Conservation (phyloP, 2,797 vertebrate genomes). For the Lophotriccus pileatus region DNA sequence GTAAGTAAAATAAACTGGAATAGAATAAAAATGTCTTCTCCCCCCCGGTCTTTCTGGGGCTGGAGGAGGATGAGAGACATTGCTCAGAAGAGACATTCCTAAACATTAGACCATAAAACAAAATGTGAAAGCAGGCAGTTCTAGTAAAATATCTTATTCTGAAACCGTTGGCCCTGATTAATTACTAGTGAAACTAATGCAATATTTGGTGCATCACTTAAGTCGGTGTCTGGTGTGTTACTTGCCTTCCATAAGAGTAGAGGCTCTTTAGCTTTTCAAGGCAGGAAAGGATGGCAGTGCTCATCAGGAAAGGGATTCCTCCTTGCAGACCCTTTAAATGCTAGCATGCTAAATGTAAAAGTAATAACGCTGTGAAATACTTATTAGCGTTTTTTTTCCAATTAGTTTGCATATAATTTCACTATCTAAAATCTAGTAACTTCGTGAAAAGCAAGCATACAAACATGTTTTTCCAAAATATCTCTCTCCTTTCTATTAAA, state of each 20-base stretch:
- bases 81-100: background rate
- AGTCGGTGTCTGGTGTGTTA: background rate
- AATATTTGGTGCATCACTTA: background rate
- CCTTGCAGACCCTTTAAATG: background rate
- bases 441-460: background rate
- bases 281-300: background rate
- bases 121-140: background rate
- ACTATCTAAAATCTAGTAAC: background rate
- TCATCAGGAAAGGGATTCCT: background rate
- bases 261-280: background rate
- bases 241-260: background rate
- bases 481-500: background rate
- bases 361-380: background rate
- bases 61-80: background rate
- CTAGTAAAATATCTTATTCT: background rate
- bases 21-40: background rate
- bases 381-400: background rate
- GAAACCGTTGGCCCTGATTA: background rate
- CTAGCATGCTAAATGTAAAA: background rate
- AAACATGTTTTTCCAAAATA: background rate
- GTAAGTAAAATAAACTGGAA: background rate
- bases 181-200: background rate
- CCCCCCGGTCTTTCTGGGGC: background rate
- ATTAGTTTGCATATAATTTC: background rate
- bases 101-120: background rate